A percentile compares a stretch with the other conserved stretches of the same genome.
Conservation (phyloP, 2,113 vertebrate species). For the Dicentrarchus labrax region DNA sequence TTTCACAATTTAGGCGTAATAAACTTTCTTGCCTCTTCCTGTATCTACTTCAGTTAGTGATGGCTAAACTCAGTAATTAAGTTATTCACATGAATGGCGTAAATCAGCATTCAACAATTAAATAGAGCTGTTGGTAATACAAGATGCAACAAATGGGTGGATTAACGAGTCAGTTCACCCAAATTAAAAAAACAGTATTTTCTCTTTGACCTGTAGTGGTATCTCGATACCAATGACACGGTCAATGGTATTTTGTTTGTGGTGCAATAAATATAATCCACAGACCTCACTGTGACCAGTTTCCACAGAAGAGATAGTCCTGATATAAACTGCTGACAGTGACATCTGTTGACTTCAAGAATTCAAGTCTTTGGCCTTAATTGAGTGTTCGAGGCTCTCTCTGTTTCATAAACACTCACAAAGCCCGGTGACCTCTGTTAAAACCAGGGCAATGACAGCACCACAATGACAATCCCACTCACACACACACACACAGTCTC, state of each 20-base stretch:
- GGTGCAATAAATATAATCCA: neutral
- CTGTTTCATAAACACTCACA: constrained; percentile 13
- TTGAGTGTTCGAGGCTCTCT: neutral
- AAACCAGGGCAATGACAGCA: neutral
- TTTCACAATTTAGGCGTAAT: neutral
- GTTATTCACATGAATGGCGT: neutral
- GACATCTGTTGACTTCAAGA: neutral
- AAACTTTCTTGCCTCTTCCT: neutral
- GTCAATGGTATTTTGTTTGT: neutral
- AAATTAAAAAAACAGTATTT: neutral
- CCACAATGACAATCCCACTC: neutral
- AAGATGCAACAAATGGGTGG: neutral
- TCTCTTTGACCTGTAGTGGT: neutral
- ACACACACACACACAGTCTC: constrained; percentile 10
- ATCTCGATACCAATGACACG: too few relatives aligned
- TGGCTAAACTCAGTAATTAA: neutral
- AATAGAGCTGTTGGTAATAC: neutral
- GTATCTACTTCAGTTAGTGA: neutral
- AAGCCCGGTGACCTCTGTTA: neutral
- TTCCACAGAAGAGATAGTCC: neutral
- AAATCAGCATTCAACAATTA: neutral
- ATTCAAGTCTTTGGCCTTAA: neutral
- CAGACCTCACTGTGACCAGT: neutral
- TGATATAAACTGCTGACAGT: neutral
- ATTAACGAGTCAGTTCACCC: constrained; percentile 3